phyloP scores from a whole-genome alignment of 2,113 vertebrate species.

The Microtus montanus region DNA sequence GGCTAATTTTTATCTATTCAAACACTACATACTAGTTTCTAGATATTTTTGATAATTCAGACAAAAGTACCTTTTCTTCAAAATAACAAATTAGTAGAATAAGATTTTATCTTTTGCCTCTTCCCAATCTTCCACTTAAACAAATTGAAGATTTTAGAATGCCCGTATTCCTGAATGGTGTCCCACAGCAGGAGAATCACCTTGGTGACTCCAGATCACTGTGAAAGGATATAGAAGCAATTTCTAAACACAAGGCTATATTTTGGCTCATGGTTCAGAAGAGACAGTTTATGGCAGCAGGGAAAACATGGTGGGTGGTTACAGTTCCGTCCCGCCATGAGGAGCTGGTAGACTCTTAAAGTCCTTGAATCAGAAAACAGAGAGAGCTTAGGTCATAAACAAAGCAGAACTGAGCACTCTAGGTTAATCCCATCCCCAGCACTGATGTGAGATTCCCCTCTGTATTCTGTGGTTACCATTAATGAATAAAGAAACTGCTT shows the following conservation, averaged over 20 bases:
- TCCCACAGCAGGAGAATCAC: neutral
- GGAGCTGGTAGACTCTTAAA: neutral
- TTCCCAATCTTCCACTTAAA: neutral
- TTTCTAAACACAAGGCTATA: neutral
- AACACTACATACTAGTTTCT: neutral
- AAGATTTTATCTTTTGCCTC: slow-evolving; percentile 10
- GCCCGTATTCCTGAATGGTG: neutral
- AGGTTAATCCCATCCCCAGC: neutral
- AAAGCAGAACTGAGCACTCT: neutral
- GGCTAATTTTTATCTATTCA: slow-evolving; percentile 9
- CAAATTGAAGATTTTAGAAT: neutral
- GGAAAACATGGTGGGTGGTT: neutral
- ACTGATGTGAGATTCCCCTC: no score
- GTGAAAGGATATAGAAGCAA: neutral
- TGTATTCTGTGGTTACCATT: no score
- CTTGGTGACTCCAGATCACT: neutral
- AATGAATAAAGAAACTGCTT: no score
- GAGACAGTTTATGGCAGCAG: rapidly evolving
- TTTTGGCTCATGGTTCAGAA: neutral
- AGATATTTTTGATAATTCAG: slow-evolving; percentile 17
- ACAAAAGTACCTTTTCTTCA: neutral
- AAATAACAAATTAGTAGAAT: slow-evolving; percentile 36
- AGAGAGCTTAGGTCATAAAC: neutral
- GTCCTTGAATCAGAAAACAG: neutral
- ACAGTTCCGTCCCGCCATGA: rapidly evolving